phyloP scores from a whole-genome alignment of 2,113 vertebrate species.

The Urocitellus parryii region DNA sequence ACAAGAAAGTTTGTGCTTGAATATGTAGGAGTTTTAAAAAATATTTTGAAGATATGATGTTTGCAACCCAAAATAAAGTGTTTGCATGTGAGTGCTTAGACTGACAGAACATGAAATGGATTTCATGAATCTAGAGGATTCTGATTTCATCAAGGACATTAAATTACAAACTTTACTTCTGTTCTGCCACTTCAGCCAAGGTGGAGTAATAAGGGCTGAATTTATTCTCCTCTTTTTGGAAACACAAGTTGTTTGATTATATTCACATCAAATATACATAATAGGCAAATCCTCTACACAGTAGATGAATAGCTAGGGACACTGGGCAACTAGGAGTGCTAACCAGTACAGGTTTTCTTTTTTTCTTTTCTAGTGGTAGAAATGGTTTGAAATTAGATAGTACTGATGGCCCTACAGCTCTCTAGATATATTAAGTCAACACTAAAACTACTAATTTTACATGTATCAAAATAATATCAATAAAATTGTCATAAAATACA shows the following conservation, averaged over 20 bases:
- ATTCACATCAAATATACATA: neutral
- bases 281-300: neutral
- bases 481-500: neutral
- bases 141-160: neutral
- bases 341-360: neutral
- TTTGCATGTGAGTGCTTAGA: neutral
- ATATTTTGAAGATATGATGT: neutral
- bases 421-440: neutral
- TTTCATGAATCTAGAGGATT: neutral
- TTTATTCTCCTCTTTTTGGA: neutral
- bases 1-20: neutral
- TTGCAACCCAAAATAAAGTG: neutral
- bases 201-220: neutral
- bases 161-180: neutral
- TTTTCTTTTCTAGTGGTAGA: neutral
- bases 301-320: neutral
- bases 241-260: neutral
- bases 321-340: neutral
- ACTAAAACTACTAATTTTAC: neutral
- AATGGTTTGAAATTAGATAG: neutral
- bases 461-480: neutral
- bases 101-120: neutral
- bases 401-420: neutral
- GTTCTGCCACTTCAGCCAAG: neutral
- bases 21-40: neutral